Conservation (phyloP, 2,113 vertebrate species). For the Sinocyclocheilus anophthalmus region DNA sequence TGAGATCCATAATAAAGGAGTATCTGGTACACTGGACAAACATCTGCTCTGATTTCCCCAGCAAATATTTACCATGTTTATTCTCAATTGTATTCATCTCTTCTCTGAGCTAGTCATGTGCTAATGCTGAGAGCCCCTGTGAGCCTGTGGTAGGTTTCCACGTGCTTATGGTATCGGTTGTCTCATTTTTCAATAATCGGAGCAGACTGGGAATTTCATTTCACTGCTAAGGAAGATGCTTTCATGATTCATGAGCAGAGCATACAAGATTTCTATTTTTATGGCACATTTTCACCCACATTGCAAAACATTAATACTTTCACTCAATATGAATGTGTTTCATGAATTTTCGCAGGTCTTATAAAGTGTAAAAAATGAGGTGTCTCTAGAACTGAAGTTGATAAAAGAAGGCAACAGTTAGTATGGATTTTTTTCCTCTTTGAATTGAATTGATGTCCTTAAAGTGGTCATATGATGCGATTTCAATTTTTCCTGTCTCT, state of each 20-base stretch:
- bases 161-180: too few relatives aligned
- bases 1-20: conserved; percentile 11
- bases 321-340: neutral
- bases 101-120: neutral
- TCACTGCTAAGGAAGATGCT: neutral
- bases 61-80: conserved; percentile 38
- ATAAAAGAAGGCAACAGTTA: neutral
- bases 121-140: conserved; percentile 10
- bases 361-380: neutral
- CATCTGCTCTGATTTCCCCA: conserved; percentile 10
- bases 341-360: conserved; percentile 14
- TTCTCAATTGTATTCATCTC: conserved; percentile 7
- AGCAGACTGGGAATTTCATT: conserved; percentile 30
- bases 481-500: too few relatives aligned
- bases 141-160: too few relatives aligned
- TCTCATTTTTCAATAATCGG: conserved; percentile 37
- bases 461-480: too few relatives aligned
- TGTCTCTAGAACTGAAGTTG: neutral
- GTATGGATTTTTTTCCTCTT: neutral
- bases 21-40: conserved; percentile 33
- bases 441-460: neutral
- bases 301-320: conserved; percentile 34
- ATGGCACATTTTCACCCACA: conserved; percentile 18
- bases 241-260: conserved; percentile 36
- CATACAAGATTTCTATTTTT: conserved; percentile 10